phyloP scores from a whole-genome alignment of 2,888 invertebrate species.

The Atrina japonica region DNA sequence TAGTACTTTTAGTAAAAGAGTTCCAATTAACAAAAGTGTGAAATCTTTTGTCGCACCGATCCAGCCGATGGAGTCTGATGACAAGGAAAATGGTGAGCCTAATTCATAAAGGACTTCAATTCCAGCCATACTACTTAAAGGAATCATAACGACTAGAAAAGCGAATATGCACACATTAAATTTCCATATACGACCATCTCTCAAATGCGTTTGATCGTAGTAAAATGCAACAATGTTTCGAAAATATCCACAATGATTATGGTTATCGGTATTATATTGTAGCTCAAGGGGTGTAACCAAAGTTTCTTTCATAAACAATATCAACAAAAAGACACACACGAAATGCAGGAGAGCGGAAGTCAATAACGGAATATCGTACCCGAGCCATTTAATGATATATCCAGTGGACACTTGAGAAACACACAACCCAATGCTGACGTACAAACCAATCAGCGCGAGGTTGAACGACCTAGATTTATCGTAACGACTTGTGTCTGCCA shows the following conservation, averaged over 20 bases:
- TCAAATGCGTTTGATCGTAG: slow-evolving; percentile 2
- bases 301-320: slow-evolving; percentile 2
- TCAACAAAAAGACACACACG: slow-evolving; percentile 14
- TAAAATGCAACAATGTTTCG: not conserved
- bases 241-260: not conserved
- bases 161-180: not conserved
- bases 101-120: slow-evolving; percentile 23
- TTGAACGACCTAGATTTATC: slow-evolving; percentile 27
- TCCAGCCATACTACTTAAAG: not conserved
- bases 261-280: not conserved
- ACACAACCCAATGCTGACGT: slow-evolving; percentile 10
- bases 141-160: not conserved
- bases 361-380: slow-evolving; percentile 21
- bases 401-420: slow-evolving; percentile 16
- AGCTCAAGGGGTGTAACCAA: not conserved
- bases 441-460: slow-evolving; percentile 4
- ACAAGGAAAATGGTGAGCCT: slow-evolving; percentile 30
- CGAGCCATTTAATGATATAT: slow-evolving; percentile 25
- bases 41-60: slow-evolving; percentile 1
- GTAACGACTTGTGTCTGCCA: slow-evolving; percentile 19
- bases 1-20: slow-evolving; percentile 2
- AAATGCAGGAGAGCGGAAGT: slow-evolving; percentile 21
- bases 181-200: not conserved
- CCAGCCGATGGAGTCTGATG: slow-evolving; percentile 31
- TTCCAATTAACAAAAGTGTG: not conserved